Conservation (phyloP, 1,140 invertebrate genomes). For the Aphelenchoides besseyi region DNA sequence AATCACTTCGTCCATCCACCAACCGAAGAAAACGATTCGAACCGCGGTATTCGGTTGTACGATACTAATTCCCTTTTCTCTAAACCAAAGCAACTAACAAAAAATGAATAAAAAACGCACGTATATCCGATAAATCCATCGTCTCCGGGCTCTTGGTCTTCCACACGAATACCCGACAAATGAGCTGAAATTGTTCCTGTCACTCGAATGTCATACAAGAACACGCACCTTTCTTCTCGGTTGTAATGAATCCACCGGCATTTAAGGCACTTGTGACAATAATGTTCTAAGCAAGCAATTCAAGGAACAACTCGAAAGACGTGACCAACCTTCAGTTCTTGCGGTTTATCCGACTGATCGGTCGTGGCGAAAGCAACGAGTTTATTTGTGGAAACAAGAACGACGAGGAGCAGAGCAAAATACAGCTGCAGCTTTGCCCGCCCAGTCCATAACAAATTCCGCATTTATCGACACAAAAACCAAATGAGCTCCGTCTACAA, state of each 20-base stretch:
- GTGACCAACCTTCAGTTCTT: constrained; percentile 5
- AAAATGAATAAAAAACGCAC: constrained; percentile 27
- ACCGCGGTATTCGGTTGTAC: constrained; percentile 44
- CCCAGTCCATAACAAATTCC: too few relatives aligned
- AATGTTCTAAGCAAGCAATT: constrained; percentile 32
- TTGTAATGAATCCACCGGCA: constrained; percentile 52
- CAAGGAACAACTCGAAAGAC: background rate
- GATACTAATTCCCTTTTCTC: constrained; percentile 52
- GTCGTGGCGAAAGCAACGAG: constrained; percentile 1
- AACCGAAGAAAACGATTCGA: constrained; percentile 51
- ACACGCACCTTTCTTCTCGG: constrained; percentile 42
- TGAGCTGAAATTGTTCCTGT: constrained; percentile 24
- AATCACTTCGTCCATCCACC: constrained; percentile 49
- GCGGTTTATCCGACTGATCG: constrained; percentile 10
- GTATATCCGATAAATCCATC: constrained; percentile 54
- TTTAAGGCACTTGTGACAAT: constrained; percentile 41
- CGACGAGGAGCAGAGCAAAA: background rate
- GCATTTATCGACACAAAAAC: too few relatives aligned
- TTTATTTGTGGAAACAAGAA: background rate
- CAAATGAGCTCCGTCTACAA: too few relatives aligned
- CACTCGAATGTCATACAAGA: too few relatives aligned
- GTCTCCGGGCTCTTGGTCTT: constrained; percentile 48
- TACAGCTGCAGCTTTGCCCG: background rate
- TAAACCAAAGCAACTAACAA: constrained; percentile 27
- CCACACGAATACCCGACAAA: constrained; percentile 49